A percentile compares a stretch with the other conserved stretches of the same genome.
phyloP scores from a whole-genome alignment of 2,888 invertebrate species.

The Euspilapteryx auroguttella region DNA sequence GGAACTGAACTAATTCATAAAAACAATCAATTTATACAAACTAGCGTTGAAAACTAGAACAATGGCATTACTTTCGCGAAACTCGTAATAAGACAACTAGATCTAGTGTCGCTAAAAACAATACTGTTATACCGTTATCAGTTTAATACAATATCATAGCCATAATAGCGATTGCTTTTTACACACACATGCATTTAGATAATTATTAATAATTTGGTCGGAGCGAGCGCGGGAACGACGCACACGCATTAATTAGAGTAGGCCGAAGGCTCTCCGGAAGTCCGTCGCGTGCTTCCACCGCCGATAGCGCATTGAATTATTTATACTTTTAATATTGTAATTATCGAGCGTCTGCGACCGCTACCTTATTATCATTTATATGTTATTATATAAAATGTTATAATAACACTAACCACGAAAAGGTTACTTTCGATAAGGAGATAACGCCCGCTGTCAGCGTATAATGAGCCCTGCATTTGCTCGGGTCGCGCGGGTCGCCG shows the following conservation, averaged over 20 bases:
- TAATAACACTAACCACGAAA: conserved; percentile 43
- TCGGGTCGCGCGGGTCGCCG: too few relatives aligned
- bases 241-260: conserved; percentile 35
- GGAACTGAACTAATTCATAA: too few relatives aligned
- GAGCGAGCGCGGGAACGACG: conserved; percentile 22
- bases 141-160: too few relatives aligned
- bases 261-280: conserved; percentile 41
- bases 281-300: conserved; percentile 48
- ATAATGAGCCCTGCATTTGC: background rate
- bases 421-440: conserved; percentile 46
- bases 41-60: too few relatives aligned
- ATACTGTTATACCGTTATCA: too few relatives aligned
- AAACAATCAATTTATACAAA: too few relatives aligned
- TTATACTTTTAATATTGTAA: conserved; percentile 57
- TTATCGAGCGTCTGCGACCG: conserved; percentile 43
- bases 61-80: too few relatives aligned
- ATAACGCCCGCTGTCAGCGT: conserved; percentile 31
- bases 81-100: too few relatives aligned
- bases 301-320: conserved; percentile 56
- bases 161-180: too few relatives aligned
- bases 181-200: conserved; percentile 16
- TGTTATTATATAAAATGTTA: conserved; percentile 55
- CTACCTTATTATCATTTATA: conserved; percentile 48
- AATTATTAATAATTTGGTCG: conserved; percentile 30
- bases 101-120: too few relatives aligned